Base-by-base conservation (phyloP, 1,140 invertebrate genomes). In the Drosophila micromelanica region DNA sequence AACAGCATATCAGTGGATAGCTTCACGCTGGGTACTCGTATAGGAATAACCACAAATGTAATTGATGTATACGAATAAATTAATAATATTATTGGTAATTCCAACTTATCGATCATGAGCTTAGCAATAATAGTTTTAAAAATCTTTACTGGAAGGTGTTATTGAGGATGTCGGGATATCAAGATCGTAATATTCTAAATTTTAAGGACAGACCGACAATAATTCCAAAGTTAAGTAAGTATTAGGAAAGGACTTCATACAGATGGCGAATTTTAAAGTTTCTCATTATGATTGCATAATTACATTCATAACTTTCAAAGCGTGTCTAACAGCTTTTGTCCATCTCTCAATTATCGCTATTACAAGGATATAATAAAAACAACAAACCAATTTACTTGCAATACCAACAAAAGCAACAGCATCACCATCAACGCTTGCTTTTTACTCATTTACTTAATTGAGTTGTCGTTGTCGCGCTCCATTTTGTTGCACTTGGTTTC, bases 371-470 rank as follows among this genome's bases (percentile, higher is more conserved):
- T 20, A 45, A n/a, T 20, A 45, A 35, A 17, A 55, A 38, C 15
- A 55, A 46, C 30, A 55, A 54, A 13, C 35, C 20, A 43, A 62
- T 40, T 51, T 52, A 57, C 32, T 43, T 9, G 30, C 11, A 59
- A 52, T 37, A 61, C 46, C 30, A 69, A 52, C 12, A 43, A 42
- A 43, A 60, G 17, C 40, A 63, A 59, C 27, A 60, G 49, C 59
- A 46, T 12, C 57, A 56, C 5, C 20, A 59, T 70, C 59, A 77
- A 73, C 78, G 73, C 62, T 78, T 70, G 74, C 43, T 69, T 78
- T 80, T 72, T 67, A 56, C 74, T 87, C 78, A 81, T 86, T 86
- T 86, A 65, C 78, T 87, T 80, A 87, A 86, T 86, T 86, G 71
- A 87, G 82, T 87, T 69, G 63, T 48, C 59, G 63, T 61, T 77